Evolutionary conservation across 2,113 vertebrate species (phyloP).

Genomic region (Cyprinodon variegatus): DNA sequence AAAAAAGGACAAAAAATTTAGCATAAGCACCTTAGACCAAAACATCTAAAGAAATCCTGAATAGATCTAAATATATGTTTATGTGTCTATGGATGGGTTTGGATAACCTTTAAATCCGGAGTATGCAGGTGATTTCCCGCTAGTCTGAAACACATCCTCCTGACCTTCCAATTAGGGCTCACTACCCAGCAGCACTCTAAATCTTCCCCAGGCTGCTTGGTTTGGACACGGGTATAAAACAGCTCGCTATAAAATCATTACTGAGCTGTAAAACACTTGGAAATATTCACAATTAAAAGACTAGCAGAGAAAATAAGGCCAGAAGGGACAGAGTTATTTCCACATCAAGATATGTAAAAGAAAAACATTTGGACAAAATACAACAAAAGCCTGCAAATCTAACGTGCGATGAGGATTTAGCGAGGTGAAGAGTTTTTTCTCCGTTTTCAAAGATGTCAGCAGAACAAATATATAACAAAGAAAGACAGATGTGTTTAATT

Average conservation of each 20-base stretch:
- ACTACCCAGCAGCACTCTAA: conserved; percentile 67
- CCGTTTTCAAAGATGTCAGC: conserved; percentile 11
- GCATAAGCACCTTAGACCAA: not conserved
- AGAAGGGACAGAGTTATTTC: conserved; percentile 57
- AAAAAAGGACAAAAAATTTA: not conserved
- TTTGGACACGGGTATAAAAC: conserved; percentile 72
- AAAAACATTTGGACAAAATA: conserved; percentile 68
- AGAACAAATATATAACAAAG: not conserved
- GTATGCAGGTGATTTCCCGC: conserved; percentile 72
- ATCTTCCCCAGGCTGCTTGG: conserved; percentile 71
- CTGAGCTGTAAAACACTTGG: conserved; percentile 61
- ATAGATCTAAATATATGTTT: conserved; percentile 8
- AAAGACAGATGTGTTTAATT: not conserved
- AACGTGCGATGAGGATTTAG: conserved; percentile 8
- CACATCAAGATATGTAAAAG: conserved; percentile 55
- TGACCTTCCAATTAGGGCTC: conserved; percentile 79
- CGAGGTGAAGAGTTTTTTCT: conserved; percentile 19
- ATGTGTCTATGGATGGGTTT: conserved; percentile 78
- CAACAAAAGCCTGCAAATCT: conserved; percentile 31
- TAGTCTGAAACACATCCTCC: conserved; percentile 70
- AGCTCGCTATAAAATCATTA: conserved; percentile 77
- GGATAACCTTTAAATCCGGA: conserved; percentile 86
- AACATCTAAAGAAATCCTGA: not conserved
- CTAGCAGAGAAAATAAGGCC: conserved; percentile 65
- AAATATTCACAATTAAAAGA: conserved; percentile 72